Evolutionary conservation across 2,888 invertebrate genomes (phyloP).

Genomic region (Tenthredo notha): DNA sequence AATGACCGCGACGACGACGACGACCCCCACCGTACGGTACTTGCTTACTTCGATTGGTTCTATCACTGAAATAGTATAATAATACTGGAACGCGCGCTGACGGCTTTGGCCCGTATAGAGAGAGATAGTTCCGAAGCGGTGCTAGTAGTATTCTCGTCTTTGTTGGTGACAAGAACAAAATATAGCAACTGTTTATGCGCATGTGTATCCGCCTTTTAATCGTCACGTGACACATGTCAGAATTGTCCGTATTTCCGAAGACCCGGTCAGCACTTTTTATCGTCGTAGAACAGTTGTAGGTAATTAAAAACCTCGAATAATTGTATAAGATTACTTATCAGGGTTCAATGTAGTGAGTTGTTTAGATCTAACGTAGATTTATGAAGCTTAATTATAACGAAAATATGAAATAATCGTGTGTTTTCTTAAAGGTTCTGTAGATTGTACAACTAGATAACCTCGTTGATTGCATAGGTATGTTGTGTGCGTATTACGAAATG

Average conservation of each 20-base stretch:
- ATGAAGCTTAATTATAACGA: neutral
- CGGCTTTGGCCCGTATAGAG: too few relatives aligned
- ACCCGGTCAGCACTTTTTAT: neutral
- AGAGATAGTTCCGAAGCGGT: too few relatives aligned
- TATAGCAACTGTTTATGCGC: neutral
- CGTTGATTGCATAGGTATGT: neutral
- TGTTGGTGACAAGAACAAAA: conserved; percentile 9
- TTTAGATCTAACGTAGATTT: neutral
- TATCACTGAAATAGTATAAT: neutral
- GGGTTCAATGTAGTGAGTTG: neutral
- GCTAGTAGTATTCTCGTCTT: too few relatives aligned
- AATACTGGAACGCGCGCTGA: too few relatives aligned
- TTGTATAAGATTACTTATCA: neutral
- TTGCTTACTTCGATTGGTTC: conserved; percentile 16
- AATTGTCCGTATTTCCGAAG: neutral
- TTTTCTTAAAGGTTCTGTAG: neutral
- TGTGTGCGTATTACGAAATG: neutral
- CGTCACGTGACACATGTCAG: neutral
- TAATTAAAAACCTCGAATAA: neutral
- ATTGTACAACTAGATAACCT: conserved; percentile 8
- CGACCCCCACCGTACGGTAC: neutral
- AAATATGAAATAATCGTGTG: neutral
- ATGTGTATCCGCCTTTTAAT: neutral
- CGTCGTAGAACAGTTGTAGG: neutral
- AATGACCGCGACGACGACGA: neutral